phyloP scores from a whole-genome alignment of 2,888 invertebrate genomes.

The Gasteruption jaculator region DNA sequence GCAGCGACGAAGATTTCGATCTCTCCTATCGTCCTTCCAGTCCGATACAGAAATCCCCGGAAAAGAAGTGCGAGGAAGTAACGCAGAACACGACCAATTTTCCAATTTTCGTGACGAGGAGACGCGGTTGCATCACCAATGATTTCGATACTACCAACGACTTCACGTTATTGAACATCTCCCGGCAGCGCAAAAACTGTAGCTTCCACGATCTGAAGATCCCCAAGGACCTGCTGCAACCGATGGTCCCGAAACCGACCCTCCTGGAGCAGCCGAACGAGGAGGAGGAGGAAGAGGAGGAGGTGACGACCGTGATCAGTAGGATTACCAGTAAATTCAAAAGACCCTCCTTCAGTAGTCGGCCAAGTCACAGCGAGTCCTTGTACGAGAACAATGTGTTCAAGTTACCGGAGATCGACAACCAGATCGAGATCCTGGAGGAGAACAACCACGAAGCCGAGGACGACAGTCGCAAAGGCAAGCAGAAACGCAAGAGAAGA shows the following conservation, averaged over 20 bases:
- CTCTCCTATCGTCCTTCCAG: not conserved
- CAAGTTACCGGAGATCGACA: not conserved
- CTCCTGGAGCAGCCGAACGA: constrained; percentile 20
- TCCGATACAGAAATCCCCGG: not conserved
- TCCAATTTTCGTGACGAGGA: constrained; percentile 26
- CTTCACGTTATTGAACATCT: constrained; percentile 39
- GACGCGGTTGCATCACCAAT: constrained; percentile 24
- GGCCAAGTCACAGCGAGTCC: not conserved
- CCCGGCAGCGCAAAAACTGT: not conserved
- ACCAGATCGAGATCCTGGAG: too few species aligned
- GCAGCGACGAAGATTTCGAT: not conserved
- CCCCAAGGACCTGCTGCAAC: constrained; percentile 35
- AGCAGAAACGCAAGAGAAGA: constrained; percentile 8
- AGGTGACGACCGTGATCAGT: too few species aligned
- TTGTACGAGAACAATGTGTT: too few species aligned
- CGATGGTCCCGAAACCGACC: constrained; percentile 28
- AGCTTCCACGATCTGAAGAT: not conserved
- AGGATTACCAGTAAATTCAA: too few species aligned
- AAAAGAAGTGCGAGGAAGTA: not conserved
- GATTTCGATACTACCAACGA: constrained; percentile 36
- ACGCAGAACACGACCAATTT: constrained; percentile 16
- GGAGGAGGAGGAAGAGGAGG: too few species aligned
- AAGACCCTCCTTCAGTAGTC: too few species aligned
- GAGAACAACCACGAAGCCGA: constrained; percentile 1
- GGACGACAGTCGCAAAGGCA: not conserved